Conservation (phyloP, 2,797 vertebrate genomes). For the Hylomyscus alleni region DNA sequence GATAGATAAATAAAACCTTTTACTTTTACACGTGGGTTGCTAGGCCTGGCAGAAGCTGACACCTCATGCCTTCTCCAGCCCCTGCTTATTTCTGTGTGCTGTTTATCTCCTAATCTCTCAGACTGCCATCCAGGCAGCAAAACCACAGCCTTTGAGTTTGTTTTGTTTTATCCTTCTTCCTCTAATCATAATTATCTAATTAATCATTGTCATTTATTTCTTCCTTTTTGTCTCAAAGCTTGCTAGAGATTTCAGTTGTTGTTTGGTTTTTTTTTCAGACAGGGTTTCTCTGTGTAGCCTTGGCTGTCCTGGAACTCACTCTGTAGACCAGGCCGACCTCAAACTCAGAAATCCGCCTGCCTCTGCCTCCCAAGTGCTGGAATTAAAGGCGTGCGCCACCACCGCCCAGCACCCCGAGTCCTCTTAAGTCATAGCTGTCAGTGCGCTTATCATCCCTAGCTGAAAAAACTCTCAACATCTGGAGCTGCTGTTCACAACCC, state of each 20-base stretch:
- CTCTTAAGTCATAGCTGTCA: neutral
- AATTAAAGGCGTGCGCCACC: neutral
- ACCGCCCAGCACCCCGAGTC: neutral
- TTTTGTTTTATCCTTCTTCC: neutral
- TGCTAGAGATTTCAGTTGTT: neutral
- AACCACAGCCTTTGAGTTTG: neutral
- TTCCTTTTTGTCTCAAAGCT: constrained; percentile 24
- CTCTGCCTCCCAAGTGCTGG: neutral
- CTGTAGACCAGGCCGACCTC: neutral
- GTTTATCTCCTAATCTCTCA: neutral
- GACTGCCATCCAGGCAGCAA: neutral
- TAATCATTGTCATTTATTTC: neutral
- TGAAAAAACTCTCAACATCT: neutral
- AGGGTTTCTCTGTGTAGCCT: neutral
- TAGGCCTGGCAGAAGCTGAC: neutral
- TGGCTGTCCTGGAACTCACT: neutral
- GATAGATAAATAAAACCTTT: too few relatives aligned
- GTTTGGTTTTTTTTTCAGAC: neutral
- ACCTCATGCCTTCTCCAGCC: neutral
- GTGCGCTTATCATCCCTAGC: neutral
- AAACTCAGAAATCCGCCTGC: neutral
- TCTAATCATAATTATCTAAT: neutral
- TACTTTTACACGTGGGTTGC: neutral
- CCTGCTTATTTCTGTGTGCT: neutral
- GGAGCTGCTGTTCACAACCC: neutral